Percentiles rank a stretch among this genome's conserved stretches.
phyloP scores from a whole-genome alignment of 2,888 invertebrate genomes.

The Nudaria mundana region DNA sequence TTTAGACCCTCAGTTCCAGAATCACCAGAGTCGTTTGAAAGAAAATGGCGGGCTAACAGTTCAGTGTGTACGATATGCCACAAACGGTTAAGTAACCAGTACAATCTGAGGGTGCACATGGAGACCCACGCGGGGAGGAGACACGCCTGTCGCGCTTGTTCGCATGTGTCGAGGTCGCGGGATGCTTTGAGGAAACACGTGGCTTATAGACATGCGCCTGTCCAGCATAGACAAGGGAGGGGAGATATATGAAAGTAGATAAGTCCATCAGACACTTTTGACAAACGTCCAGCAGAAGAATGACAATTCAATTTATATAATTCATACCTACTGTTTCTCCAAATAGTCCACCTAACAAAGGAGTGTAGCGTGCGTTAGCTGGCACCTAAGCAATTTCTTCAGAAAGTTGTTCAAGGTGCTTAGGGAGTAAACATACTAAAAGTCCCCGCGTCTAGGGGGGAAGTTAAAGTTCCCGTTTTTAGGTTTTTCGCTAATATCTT shows the following conservation, averaged over 20 bases:
- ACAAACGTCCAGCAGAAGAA: no score
- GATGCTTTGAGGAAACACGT: slow-evolving; percentile 94
- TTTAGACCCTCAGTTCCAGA: slow-evolving; percentile 37
- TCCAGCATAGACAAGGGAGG: slow-evolving; percentile 22
- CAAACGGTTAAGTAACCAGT: slow-evolving; percentile 94
- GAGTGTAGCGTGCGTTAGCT: no score
- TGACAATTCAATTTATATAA: no score
- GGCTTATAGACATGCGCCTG: slow-evolving; percentile 88
- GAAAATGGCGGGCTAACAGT: slow-evolving; percentile 60
- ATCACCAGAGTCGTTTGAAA: slow-evolving; percentile 48
- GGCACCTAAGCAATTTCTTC: no score
- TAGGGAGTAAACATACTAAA: no score
- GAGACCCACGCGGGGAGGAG: slow-evolving; percentile 94
- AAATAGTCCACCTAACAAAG: no score
- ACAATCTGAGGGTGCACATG: slow-evolving; percentile 94
- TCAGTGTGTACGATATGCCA: slow-evolving; percentile 91
- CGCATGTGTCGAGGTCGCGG: slow-evolving; percentile 92
- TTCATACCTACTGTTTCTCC: no score
- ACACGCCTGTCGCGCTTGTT: slow-evolving; percentile 93
- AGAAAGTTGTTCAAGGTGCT: no score
- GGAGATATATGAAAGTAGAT: slow-evolving; percentile 24
- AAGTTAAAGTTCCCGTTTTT: no score
- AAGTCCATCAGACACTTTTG: no score
- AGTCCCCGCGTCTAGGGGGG: no score
- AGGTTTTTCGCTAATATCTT: no score